These are phyloP conservation scores for Cladorhizidae sp. DNA, from an alignment of 37 sponge, comb jelly and placozoan genomes.

Conservation along the genomic window DNA sequence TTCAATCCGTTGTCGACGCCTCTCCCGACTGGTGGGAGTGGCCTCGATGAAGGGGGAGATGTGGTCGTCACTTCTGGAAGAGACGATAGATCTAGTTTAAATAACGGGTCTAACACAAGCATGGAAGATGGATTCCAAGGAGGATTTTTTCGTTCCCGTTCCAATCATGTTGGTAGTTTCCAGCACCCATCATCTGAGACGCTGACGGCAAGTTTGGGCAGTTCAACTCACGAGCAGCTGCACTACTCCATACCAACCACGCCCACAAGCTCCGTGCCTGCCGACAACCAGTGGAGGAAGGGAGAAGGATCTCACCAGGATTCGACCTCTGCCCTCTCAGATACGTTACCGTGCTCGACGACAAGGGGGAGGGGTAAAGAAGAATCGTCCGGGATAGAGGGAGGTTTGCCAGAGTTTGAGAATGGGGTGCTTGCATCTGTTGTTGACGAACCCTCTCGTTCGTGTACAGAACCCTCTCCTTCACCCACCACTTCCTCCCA, in stretches of 20 bases:
- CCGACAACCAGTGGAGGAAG: neutral
- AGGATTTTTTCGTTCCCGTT: conserved; percentile 1
- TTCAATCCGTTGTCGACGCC: neutral
- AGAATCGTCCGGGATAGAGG: too few relatives aligned
- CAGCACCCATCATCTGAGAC: neutral
- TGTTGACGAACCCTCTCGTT: too few relatives aligned
- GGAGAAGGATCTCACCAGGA: neutral
- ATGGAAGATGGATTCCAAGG: neutral
- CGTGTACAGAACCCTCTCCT: neutral
- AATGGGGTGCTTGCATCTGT: too few relatives aligned
- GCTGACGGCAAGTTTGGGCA: neutral
- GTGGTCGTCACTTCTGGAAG: neutral
- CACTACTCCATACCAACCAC: neutral
- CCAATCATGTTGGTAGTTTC: neutral
- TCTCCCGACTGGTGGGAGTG: neutral
- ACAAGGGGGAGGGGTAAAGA: too few relatives aligned
- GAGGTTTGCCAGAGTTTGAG: too few relatives aligned
- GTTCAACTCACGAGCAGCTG: conserved; percentile 15
- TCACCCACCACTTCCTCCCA: neutral
- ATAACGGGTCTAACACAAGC: neutral
- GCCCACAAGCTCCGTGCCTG: neutral
- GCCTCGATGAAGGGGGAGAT: neutral
- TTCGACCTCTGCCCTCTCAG: too few relatives aligned
- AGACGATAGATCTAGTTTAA: neutral
- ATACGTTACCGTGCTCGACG: too few relatives aligned